A percentile compares a stretch with the other conserved stretches of the same genome.
phyloP scores from a whole-genome alignment of 1,140 invertebrate species.

The Ptiloglossa arizonensis region DNA sequence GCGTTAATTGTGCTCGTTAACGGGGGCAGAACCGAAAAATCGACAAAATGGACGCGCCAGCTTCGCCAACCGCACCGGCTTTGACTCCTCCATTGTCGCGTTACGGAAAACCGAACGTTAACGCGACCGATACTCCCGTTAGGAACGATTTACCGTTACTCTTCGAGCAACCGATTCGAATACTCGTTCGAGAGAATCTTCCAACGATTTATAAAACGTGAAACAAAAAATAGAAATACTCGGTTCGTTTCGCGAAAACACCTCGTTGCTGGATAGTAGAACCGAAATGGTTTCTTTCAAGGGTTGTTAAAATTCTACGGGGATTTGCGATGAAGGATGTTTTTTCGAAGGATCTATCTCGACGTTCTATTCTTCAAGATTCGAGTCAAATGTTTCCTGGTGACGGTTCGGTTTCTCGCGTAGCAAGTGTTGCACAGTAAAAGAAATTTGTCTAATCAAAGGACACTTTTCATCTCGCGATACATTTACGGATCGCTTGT shows the following conservation, averaged over 20 bases:
- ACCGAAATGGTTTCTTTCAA: not conserved
- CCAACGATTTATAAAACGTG: conserved; percentile 3
- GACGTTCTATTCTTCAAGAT: not conserved
- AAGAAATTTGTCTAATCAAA: too few relatives aligned
- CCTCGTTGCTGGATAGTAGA: not conserved
- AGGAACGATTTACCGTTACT: not conserved
- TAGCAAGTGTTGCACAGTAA: too few relatives aligned
- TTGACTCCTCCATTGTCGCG: not conserved
- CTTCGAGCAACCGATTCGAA: not conserved
- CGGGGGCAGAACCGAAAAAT: conserved; percentile 12
- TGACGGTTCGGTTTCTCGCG: not conserved
- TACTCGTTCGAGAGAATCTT: not conserved
- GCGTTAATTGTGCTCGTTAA: conserved; percentile 37
- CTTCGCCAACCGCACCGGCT: not conserved
- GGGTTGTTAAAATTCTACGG: conserved; percentile 1
- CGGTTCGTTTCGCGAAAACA: not conserved
- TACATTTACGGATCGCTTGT: too few relatives aligned
- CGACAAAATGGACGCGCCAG: not conserved
- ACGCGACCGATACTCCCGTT: too few relatives aligned
- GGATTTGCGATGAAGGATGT: not conserved
- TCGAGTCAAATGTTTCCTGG: not conserved
- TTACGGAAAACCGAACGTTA: not conserved
- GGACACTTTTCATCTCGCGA: too few relatives aligned
- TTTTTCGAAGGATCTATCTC: not conserved
- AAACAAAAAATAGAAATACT: too few relatives aligned